Evolutionary conservation across 2,888 invertebrate species (phyloP).

Genomic region (Cephus spinipes): DNA sequence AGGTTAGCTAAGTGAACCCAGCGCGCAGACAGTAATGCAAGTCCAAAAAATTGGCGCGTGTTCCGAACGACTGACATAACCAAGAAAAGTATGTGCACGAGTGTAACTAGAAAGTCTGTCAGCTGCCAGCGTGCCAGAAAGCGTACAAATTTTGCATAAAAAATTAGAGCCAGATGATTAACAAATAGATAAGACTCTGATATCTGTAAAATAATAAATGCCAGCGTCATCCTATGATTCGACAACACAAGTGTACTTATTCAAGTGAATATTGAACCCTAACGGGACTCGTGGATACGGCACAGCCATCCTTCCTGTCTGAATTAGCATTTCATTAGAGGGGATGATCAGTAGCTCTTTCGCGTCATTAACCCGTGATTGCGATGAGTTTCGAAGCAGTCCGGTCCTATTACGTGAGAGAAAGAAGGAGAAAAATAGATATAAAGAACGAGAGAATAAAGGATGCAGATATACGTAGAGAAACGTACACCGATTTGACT

Average conservation of each 20-base stretch:
- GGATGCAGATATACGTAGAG: background rate
- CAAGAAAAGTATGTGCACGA: background rate
- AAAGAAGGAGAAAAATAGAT: background rate
- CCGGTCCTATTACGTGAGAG: background rate
- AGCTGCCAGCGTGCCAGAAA: background rate
- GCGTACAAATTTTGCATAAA: background rate
- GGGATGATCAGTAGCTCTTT: conserved; percentile 1
- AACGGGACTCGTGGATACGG: background rate
- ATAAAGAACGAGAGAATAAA: background rate
- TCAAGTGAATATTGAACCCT: background rate
- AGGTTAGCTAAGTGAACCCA: too few species aligned
- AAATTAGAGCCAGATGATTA: background rate
- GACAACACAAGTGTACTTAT: background rate
- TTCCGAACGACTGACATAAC: background rate
- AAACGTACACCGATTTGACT: background rate
- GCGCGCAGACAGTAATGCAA: background rate
- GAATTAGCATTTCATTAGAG: conserved; percentile 7
- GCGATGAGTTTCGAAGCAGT: background rate
- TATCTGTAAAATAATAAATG: background rate
- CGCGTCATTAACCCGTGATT: conserved; percentile 17
- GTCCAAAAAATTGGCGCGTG: background rate
- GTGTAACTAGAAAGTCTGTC: background rate
- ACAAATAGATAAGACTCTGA: background rate
- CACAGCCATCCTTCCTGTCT: background rate
- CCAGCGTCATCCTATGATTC: background rate